A percentile compares a stretch with the other conserved stretches of the same genome.
Evolutionary conservation across 2,113 vertebrate genomes (phyloP).

Genomic region (Cyprinodon brontotheroides): DNA sequence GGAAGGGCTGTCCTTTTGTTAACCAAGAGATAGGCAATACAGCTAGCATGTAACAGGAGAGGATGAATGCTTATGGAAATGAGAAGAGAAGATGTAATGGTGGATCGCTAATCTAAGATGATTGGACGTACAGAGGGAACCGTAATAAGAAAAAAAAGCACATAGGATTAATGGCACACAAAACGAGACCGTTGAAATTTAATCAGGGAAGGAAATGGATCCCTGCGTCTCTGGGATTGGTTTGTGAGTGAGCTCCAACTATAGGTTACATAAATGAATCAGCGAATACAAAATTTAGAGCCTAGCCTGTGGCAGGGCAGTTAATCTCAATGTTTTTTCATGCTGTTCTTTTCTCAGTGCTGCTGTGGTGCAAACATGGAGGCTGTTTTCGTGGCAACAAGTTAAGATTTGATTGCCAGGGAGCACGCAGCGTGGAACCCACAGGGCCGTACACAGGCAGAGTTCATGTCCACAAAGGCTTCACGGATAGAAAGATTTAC

Average conservation of each 20-base stretch:
- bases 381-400: constrained; percentile 9
- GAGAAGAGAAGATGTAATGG: constrained; percentile 51
- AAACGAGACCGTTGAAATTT: constrained; percentile 48
- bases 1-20: constrained; percentile 55
- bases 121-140: constrained; percentile 47
- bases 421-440: neutral
- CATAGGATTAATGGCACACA: constrained; percentile 55
- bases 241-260: constrained; percentile 21
- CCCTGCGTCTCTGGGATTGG: constrained; percentile 25
- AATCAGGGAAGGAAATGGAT: constrained; percentile 55
- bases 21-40: constrained; percentile 33
- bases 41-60: constrained; percentile 41
- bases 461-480: neutral
- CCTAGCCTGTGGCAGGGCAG: neutral
- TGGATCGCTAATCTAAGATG: constrained; percentile 55
- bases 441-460: neutral
- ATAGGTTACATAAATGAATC: constrained; percentile 34
- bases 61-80: constrained; percentile 61
- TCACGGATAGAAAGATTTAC: neutral
- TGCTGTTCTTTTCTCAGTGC: constrained; percentile 6
- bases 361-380: constrained; percentile 1
- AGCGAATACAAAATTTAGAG: constrained; percentile 8
- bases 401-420: constrained; percentile 14
- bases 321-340: constrained; percentile 6
- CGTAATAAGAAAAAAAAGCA: constrained; percentile 33